Base-by-base conservation (phyloP, 2,888 invertebrate genomes). In the Cabera pusaria region DNA sequence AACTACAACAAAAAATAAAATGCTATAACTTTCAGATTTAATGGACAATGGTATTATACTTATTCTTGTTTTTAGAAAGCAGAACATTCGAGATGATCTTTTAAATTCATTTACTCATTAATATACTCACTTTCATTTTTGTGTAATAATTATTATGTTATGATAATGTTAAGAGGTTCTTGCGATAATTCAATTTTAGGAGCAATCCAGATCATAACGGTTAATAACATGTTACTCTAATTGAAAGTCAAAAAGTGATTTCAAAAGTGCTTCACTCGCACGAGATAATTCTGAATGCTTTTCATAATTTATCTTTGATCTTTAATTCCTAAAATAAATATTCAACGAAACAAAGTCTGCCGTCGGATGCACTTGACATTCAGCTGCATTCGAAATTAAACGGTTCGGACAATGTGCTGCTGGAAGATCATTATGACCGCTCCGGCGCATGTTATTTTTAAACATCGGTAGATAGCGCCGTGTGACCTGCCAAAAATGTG, bases 401-500 rank as follows among this genome's bases (percentile, higher is more conserved):
- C 10, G 34, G 6, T 19, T 17, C 29, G 12, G 7, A 12, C 22
- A 26, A 18, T 14, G 5, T 37, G 6, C 10, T 8, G n/a, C 35
- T 42, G 41, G 35, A 35, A 19, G 4, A 20, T 5, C 26, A n/a
- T 25, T 9, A 20, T n/a, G 5, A 2, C 19, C 4, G 21, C 25
- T 5, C 10, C 17, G 18, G 28, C 21, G 24, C 28, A 14, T 6
- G 26, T 18, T 42, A 42, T 42, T 36, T 42, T 22, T 26, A 29
- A 11, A 29, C 19, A 50, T 40, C 52, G 51, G 58, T 44, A 44
- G 52, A 44, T 52, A 19, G 14, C 27, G 52, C 59, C 62, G 60
- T 19, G 56, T 69, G 82, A 72, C 82, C 80, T 85, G 86, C 86
- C 86, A 85, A 85, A 64, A 66, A 82, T 81, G 67, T 71, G 78